Evolutionary conservation across 1,140 invertebrate species (phyloP).

Genomic region (Acromyrmex charruanus): DNA sequence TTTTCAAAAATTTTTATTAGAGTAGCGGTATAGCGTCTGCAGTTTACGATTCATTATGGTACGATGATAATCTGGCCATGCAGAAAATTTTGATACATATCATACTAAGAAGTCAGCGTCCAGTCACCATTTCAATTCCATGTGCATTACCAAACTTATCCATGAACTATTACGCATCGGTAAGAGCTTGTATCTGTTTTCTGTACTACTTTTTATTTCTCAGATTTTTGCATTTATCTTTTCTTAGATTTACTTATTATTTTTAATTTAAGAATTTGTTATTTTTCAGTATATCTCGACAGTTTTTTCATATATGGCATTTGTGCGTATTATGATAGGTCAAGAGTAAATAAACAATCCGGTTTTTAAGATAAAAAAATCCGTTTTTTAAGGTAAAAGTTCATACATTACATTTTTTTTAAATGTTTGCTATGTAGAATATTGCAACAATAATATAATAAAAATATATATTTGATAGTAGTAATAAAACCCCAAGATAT

Average conservation of each 20-base stretch:
- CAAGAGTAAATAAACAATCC: conserved; percentile 2
- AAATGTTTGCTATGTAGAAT: not conserved
- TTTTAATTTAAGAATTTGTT: not conserved
- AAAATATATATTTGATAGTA: conserved; percentile 7
- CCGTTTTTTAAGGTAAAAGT: not conserved
- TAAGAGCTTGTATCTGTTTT: not conserved
- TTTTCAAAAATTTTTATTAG: conserved; percentile 2
- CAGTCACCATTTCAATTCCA: conserved; percentile 37
- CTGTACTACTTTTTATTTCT: not conserved
- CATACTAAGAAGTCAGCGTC: conserved; percentile 35
- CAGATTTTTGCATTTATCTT: not conserved
- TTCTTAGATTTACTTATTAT: not conserved
- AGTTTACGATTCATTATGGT: conserved; percentile 33
- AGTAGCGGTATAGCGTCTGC: conserved; percentile 24
- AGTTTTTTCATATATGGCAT: conserved; percentile 49
- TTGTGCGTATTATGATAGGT: conserved; percentile 27
- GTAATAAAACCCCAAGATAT: not conserved
- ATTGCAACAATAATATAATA: not conserved
- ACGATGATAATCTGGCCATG: not conserved
- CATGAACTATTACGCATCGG: conserved; percentile 50
- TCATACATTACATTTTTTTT: not conserved
- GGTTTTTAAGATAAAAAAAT: not conserved
- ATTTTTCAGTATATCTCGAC: conserved; percentile 44
- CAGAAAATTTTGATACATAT: conserved; percentile 16
- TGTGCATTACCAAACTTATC: conserved; percentile 31